Evolutionary conservation across 2,113 vertebrate genomes (phyloP), one percentile per base, ranked within the genome.

Genomic region (Furnarius figulus): DNA sequence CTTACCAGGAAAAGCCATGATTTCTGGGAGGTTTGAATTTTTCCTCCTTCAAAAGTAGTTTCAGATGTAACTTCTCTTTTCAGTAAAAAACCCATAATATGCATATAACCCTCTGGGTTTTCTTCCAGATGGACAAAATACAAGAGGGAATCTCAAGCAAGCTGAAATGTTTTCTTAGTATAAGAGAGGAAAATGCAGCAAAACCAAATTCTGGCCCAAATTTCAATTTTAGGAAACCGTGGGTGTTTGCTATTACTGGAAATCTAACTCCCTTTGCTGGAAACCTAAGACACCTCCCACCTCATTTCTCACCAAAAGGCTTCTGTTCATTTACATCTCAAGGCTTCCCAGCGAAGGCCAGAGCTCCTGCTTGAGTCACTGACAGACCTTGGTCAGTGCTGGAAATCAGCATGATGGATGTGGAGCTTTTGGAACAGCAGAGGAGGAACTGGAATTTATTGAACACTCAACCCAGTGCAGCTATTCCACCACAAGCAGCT

Each of bases 231-330:
- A 72, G 90, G 92, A 84, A 93, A 47, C 72, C 10, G 95, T 93
- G 76, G 93, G 92, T 93, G 93, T 94, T 70, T 90, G 42, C 93
- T 95, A 83, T 95, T 93, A 86, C 79, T 96, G 90, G 92, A 94
- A 97, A 96, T 90, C 68, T 59, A 96, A 78, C 40, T 95, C 95
- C 63, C 53, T 80, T 90, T 52, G 82, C 93, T 93, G 93, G 95
- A 92, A 96, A 90, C 52, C 80, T 74, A 35, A 68, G 83, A 96
- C 93, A 96, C 93, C 93, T 96, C 95, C 92, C 73, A 96, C 95
- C n/a, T 88, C 82, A 9, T 77, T 94, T 97, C 93, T 94, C 95
- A 96, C 93, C 85, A 62, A 85, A 79, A 94, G 35, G 59, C 79
- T 90, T 73, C 80, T 33, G 76, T 49, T 93, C 40, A 14, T 94